Base-by-base conservation (phyloP, 1,140 invertebrate genomes). In the Gonatopus flavifemur region DNA sequence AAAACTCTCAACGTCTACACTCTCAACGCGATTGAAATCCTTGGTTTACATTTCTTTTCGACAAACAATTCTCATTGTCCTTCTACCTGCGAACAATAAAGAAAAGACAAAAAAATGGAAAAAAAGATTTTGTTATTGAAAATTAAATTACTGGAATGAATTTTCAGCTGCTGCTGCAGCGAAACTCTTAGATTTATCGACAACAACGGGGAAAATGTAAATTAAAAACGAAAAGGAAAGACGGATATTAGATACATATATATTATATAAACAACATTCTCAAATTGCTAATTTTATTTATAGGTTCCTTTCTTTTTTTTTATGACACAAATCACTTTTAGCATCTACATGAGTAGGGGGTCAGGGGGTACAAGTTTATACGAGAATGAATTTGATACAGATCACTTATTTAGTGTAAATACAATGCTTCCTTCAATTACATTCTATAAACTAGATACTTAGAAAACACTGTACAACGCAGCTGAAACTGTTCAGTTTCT, bases 241-340 rank as follows among this genome's bases (percentile, higher is more conserved):
- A 25, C n/a, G 20, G 24, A 28, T 39, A 16, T 44, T n/a, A 41
- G 50, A n/a, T 50, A 24, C 41, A 50, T 45, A 12, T 43, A 50
- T 40, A 44, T n/a, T n/a, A n/a, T n/a, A n/a, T n/a, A n/a, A n/a
- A 70, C 64, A 72, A 74, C 66, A 68, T 76, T 77, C 70, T 78
- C 66, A 77, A 78, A 78, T 74, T 76, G 67, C 72, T 77, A 76
- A 76, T 77, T 78, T 78, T 78, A 77, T 78, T 76, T 73, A 76
- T 76, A 78, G 63, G 69, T 59, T 36, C 35, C 19, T 43, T 43
- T 43, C n/a, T 36, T 46, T 61, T 47, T 65, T 46, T 76, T 76
- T 76, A 77, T 77, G 76, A 78, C 74, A 78, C 74, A 77, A 77
- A 76, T 78, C 67, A 76, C 71, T 78, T 77, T 77, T 71, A 78